Base-by-base conservation (phyloP, 2,113 vertebrate species). In the Polypterus bichir region DNA sequence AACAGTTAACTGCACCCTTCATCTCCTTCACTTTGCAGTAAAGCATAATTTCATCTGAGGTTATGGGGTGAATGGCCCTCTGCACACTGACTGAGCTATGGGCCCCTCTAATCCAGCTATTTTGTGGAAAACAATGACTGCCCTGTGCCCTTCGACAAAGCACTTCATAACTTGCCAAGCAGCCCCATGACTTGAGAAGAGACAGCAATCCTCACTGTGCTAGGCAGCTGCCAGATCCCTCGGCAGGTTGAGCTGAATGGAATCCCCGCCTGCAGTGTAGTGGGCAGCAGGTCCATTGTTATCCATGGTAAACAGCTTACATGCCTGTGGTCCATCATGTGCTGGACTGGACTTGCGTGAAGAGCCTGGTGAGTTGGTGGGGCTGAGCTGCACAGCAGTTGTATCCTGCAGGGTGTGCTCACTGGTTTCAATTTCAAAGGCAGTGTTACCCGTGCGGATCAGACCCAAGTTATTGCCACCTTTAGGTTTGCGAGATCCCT, bases 321-420 rank as follows among this genome's bases (percentile, higher is more conserved):
- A 81, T 47, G 64, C 61, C 72, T 69, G 71, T 0, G 69, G 4
- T 0, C 66, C 76, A 55, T 80, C 77, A 0, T 78, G 65, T 4
- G 69, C 69, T 0, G 91, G 89, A 1, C 91, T 94, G 56, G 90
- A 94, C 44, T 67, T 85, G 54, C 77, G 81, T 0, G 92, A 95
- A 66, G 89, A 92, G 55, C 81, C 67, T 2, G 79, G 87, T 6
- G 93, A 96, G 65, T 86, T 89, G 6, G 88, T 91, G 27, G 91
- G 92, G 78, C 93, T 98, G 49, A 96, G 84, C 81, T 94, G 95
- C 54, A 97, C 83, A 0, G 89, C 91, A 0, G 92, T 97, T 47
- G 93, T 94, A 72, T 98, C 94, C 82, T 95, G 94, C 53, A 92
- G 85, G 0, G 91, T 94, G 79, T 93, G 92, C 66, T 98, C 94